Evolutionary conservation across 2,888 invertebrate species (phyloP).

Genomic region (Sarcophaga caerulescens): DNA sequence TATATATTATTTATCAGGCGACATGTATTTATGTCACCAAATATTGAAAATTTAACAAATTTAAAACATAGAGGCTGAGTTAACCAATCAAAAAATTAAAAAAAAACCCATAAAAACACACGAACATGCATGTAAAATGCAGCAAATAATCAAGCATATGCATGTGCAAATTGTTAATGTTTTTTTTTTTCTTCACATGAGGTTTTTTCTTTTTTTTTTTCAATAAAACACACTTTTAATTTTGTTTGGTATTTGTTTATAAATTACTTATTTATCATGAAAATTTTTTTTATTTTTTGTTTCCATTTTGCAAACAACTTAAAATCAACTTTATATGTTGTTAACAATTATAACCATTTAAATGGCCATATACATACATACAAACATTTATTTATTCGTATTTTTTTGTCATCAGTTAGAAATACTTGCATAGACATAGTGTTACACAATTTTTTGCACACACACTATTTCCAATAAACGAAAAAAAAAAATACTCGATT

Average conservation of each 20-base stretch:
- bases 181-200: neutral
- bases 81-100: too few species aligned
- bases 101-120: neutral
- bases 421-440: neutral
- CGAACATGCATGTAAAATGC: slow-evolving; percentile 40
- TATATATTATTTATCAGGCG: slow-evolving; percentile 54
- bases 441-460: neutral
- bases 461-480: neutral
- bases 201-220: slow-evolving; percentile 35
- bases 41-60: slow-evolving; percentile 66
- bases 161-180: slow-evolving; percentile 57
- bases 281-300: slow-evolving; percentile 14
- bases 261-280: slow-evolving; percentile 66
- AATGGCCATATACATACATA: slow-evolving; percentile 24
- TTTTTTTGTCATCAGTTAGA: neutral
- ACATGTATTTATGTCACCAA: slow-evolving; percentile 68
- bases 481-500: neutral
- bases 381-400: too few species aligned
- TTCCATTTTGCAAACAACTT: slow-evolving; percentile 19
- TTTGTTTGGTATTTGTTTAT: slow-evolving; percentile 53
- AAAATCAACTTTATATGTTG: slow-evolving; percentile 44
- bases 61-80: slow-evolving; percentile 51
- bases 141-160: slow-evolving; percentile 42
- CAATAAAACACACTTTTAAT: slow-evolving; percentile 34
- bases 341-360: slow-evolving; percentile 63